These are phyloP conservation scores for Geococcyx californianus DNA, from an alignment of 2,113 vertebrate species.

Conservation along the genomic window DNA sequence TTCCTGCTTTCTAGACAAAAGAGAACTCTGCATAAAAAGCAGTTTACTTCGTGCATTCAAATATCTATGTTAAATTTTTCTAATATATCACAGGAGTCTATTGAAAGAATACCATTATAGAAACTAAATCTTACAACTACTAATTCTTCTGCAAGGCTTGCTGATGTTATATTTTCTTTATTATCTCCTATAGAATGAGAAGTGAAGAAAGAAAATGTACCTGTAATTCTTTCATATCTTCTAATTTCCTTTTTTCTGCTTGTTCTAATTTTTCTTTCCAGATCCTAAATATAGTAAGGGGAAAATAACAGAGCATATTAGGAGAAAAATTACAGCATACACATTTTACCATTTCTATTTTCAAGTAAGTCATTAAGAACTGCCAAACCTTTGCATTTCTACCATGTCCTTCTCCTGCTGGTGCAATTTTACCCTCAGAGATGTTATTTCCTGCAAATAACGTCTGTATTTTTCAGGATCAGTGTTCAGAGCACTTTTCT, in stretches of 20 bases:
- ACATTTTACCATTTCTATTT: neutral
- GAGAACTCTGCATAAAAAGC: neutral
- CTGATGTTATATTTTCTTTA: neutral
- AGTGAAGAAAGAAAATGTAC: conserved; percentile 51
- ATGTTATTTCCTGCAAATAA: conserved; percentile 87
- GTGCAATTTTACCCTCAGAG: conserved; percentile 81
- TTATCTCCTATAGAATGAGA: neutral
- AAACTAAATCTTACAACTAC: neutral
- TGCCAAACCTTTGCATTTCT: conserved; percentile 85
- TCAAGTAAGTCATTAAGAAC: neutral
- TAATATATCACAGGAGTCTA: neutral
- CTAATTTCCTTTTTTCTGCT: conserved; percentile 89
- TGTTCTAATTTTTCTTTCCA: conserved; percentile 93
- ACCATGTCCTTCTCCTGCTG: conserved; percentile 89
- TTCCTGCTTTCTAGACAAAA: conserved; percentile 84
- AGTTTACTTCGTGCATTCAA: neutral
- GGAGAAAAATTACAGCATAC: neutral
- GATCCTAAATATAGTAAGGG: conserved; percentile 68
- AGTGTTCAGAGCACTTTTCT: conserved; percentile 80
- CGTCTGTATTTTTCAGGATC: conserved; percentile 85
- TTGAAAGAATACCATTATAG: neutral
- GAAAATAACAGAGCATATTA: neutral
- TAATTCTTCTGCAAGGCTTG: neutral
- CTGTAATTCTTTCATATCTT: conserved; percentile 91
- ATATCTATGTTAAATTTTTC: neutral